Evolutionary conservation across 2,797 vertebrate species (phyloP), one percentile per base, ranked within the genome.

Genomic region (Amazona ochrocephala): DNA sequence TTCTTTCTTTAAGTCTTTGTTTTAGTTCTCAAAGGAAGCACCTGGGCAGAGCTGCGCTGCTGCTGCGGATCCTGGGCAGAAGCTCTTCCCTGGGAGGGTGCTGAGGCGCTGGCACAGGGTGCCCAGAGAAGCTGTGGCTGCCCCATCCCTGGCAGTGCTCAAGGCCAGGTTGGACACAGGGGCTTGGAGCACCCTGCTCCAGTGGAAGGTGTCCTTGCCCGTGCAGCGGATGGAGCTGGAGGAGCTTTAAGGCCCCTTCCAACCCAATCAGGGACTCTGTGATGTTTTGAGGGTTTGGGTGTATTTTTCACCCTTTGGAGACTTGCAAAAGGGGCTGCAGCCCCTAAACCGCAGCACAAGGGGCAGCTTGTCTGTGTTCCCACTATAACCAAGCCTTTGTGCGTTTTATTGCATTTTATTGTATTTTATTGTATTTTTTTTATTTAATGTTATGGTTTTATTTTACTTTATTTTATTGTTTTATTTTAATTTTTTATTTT

Each of bases 371-470:
- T 13, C 60, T 5, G 8, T 10, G 60, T 11, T 9, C 37, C 21
- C 9, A 3, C 22, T 9, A 2, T 0, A 12, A 14, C 27, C n/a
- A 8, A 10, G 30, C 0, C 0, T 29, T 32, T 1, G 12, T 5
- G 9, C 10, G 34, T 73, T 62, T 29, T 1, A 5, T 22, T 58
- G 34, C 10, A 39, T 73, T 62, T 32, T 1, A 5, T 22, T 58
- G 34, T 7, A 10, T 34, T 45, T 45, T 21, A 45, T 45, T 13
- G 11, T 56, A 54, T 20, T 54, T 19, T 34, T 22, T 68, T 34
- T 1, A 7, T 21, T 62, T 50, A 5, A 10, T 41, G 60, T 14
- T 37, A 37, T 60, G 5, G 8, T 71, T 34, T 34, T 2, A 6
- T 22, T 66, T 50, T 9, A 8, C 34, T 67, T 15, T 53, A 53